Base-by-base conservation (phyloP, 1,140 invertebrate genomes). In the Euura saliciscinereae region DNA sequence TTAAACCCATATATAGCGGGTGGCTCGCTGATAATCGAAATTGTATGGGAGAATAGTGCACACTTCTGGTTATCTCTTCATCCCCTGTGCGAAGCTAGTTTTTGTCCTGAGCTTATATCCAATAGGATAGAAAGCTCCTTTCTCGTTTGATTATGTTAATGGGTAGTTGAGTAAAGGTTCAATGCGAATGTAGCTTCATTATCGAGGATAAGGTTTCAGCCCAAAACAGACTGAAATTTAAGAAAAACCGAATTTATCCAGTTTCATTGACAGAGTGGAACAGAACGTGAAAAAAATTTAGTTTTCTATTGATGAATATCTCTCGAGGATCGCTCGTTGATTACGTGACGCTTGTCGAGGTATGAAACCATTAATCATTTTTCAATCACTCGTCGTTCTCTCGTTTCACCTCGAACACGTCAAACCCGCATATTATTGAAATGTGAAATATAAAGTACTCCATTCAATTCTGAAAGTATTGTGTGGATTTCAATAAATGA, bases 1-100 rank as follows among this genome's bases (percentile, higher is more conserved):
- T 78, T 78, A 78, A 78, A 78, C 74, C 71, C 72, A 73, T 66
- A 73, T 66, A 71, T 71, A 78, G 76, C 77, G 77, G 75, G 71
- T 76, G 77, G 76, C 71, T 75, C 11, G 69, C 44, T 76, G 69
- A 44, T 44, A 28, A 73, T 66, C 67, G 28, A 59, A 59, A n/a
- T 59, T 59, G 51, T 59, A n/a, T 8, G 13, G 51, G 13, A 59
- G 51, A 28, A 28, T 28, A 28, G 28, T 28, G 28, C 28, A 28
- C 28, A 1, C 28, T 28, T 28, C 28, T 28, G 46, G 7, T 51
- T 51, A 8, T 51, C 46, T 51, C 46, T 51, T n/a, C 46, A 51
- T 51, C 51, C 8, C 51, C 51, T 59, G 51, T n/a, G 51, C 51
- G 13, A 3, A n/a, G 8, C 10, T 59, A 6, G 3, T 59, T 59